Conservation (phyloP, 53 echinoderm and acorn worm species). For the Stichopus horrens region DNA sequence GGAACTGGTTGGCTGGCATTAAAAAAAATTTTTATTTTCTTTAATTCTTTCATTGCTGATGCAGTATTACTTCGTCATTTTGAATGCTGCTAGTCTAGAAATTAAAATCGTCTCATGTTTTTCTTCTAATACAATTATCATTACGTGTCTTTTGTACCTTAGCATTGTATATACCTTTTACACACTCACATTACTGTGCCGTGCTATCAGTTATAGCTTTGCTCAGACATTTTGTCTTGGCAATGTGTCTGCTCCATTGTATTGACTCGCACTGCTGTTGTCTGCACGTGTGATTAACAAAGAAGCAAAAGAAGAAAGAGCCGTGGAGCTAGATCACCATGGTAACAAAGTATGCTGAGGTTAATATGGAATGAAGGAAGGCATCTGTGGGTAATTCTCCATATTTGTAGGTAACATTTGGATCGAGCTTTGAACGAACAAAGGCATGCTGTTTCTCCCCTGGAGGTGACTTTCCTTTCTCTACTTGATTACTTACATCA, state of each 20-base stretch:
- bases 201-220: too few species aligned
- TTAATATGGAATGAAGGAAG: slow-evolving; percentile 14
- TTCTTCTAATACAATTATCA: too few species aligned
- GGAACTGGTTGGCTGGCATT: too few species aligned
- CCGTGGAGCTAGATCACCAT: slow-evolving; percentile 4
- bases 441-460: background rate
- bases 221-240: too few species aligned
- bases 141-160: too few species aligned
- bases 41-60: too few species aligned
- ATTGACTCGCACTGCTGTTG: background rate
- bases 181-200: too few species aligned
- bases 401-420: background rate
- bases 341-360: slow-evolving; percentile 39
- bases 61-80: too few species aligned
- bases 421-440: background rate
- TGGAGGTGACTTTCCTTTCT: background rate
- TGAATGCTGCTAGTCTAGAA: too few species aligned
- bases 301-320: background rate
- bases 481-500: background rate
- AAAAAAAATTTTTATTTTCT: too few species aligned
- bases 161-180: too few species aligned
- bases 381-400: background rate
- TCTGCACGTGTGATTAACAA: slow-evolving; percentile 13
- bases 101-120: too few species aligned
- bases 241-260: background rate